Percentiles rank a stretch among this genome's conserved stretches.
phyloP scores from a whole-genome alignment of 2,888 invertebrate genomes.

The Nemotelus nigrinus region DNA sequence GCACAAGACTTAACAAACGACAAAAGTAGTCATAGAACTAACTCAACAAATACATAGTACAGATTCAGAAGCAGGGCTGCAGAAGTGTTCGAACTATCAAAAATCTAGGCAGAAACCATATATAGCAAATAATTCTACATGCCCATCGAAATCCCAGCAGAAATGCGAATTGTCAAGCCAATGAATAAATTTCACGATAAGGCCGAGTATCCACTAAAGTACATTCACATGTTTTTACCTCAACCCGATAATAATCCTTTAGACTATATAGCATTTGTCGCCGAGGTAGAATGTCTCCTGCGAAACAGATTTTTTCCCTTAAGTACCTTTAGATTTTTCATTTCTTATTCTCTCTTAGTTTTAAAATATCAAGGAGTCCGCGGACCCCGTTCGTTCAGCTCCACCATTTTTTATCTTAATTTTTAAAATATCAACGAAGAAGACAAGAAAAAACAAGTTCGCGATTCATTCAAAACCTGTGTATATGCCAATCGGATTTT shows the following conservation, averaged over 20 bases:
- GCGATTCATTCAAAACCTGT: constrained; percentile 39
- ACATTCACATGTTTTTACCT: constrained; percentile 17
- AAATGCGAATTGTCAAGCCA: too few relatives aligned
- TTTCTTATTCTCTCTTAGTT: not conserved
- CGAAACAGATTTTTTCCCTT: not conserved
- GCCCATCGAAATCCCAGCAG: too few relatives aligned
- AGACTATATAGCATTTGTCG: not conserved
- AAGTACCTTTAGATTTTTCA: not conserved
- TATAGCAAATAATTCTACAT: too few relatives aligned
- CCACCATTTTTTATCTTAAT: constrained; percentile 21
- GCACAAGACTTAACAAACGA: too few relatives aligned
- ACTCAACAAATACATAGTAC: too few relatives aligned
- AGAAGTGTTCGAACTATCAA: too few relatives aligned
- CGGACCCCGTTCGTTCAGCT: not conserved
- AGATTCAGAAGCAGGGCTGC: too few relatives aligned
- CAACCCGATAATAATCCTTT: constrained; percentile 8
- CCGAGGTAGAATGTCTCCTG: not conserved
- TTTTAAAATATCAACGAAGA: constrained; percentile 23
- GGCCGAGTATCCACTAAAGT: constrained; percentile 14
- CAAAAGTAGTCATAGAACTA: too few relatives aligned
- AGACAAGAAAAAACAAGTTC: constrained; percentile 29
- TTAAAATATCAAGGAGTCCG: not conserved
- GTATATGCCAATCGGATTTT: constrained; percentile 42
- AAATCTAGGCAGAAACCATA: too few relatives aligned
- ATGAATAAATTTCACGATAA: constrained; percentile 13